Percentiles rank a stretch among this genome's conserved stretches.
Conservation (phyloP, 1,140 invertebrate species). For the Oedothorax gibbosus region DNA sequence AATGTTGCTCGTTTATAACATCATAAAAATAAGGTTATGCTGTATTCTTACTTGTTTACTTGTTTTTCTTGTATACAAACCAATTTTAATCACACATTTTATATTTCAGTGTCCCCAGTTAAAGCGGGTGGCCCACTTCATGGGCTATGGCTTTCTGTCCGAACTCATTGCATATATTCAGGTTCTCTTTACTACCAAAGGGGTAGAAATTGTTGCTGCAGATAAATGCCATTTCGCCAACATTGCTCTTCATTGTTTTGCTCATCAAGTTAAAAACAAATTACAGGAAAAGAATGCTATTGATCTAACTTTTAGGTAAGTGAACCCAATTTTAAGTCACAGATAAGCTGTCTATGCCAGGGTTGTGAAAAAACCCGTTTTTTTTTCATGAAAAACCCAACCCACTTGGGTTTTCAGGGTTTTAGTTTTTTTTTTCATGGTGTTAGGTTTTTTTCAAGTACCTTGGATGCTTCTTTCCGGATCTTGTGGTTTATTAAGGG, state of each 20-base stretch:
- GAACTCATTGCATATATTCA: slow-evolving; percentile 77
- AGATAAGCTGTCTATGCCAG: no score
- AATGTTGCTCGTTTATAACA: neutral
- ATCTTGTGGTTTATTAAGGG: no score
- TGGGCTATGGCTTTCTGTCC: slow-evolving; percentile 77
- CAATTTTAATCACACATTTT: neutral
- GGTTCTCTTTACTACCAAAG: slow-evolving; percentile 71
- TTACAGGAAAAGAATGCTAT: slow-evolving; percentile 46
- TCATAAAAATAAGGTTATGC: neutral
- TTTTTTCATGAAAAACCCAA: no score
- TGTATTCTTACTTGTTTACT: neutral
- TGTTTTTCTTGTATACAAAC: neutral
- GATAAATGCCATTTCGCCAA: slow-evolving; percentile 79
- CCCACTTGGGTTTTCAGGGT: no score
- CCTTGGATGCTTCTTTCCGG: no score
- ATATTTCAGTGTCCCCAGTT: slow-evolving; percentile 74
- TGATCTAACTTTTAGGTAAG: slow-evolving; percentile 62
- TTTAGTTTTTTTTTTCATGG: no score
- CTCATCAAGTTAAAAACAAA: slow-evolving; percentile 74
- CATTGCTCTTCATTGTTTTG: slow-evolving; percentile 77
- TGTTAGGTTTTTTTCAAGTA: no score
- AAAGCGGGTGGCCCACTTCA: slow-evolving; percentile 80
- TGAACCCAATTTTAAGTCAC: no score
- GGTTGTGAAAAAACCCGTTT: no score
- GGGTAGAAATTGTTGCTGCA: slow-evolving; percentile 73